Conservation (phyloP, 2,888 invertebrate species). For the Apamea anceps region DNA sequence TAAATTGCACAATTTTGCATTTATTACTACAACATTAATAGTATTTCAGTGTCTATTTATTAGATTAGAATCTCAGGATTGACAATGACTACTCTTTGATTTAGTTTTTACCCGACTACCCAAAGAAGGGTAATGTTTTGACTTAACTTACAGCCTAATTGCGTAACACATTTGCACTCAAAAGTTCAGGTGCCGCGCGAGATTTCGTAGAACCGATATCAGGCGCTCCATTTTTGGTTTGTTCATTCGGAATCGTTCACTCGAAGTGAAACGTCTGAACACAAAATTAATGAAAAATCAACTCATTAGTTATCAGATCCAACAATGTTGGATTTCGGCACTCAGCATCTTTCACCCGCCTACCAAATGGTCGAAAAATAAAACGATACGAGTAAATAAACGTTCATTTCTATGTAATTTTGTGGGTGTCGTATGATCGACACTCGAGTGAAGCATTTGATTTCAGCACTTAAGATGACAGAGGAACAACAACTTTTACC, state of each 20-base stretch:
- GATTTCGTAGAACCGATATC: background rate
- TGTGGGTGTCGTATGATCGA: too few relatives aligned
- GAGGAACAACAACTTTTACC: background rate
- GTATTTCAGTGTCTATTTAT: slow-evolving; percentile 44
- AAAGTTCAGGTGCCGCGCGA: background rate
- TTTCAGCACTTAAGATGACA: background rate
- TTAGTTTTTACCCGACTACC: background rate
- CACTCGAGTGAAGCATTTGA: background rate
- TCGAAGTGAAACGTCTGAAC: background rate
- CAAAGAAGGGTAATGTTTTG: background rate
- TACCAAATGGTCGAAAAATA: background rate
- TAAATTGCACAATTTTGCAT: slow-evolving; percentile 35
- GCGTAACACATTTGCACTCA: background rate
- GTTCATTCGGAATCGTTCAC: background rate
- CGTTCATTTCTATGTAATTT: background rate
- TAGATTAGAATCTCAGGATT: slow-evolving; percentile 29
- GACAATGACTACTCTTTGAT: slow-evolving; percentile 33
- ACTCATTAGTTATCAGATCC: too few relatives aligned
- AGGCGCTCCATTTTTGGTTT: background rate
- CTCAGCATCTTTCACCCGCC: too few relatives aligned
- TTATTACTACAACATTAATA: slow-evolving; percentile 12
- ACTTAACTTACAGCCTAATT: background rate
- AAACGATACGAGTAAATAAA: background rate
- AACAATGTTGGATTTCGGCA: too few relatives aligned
- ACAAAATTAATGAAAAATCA: background rate